Conservation (phyloP, 2,888 invertebrate genomes). For the Scaeva pyrastri region DNA sequence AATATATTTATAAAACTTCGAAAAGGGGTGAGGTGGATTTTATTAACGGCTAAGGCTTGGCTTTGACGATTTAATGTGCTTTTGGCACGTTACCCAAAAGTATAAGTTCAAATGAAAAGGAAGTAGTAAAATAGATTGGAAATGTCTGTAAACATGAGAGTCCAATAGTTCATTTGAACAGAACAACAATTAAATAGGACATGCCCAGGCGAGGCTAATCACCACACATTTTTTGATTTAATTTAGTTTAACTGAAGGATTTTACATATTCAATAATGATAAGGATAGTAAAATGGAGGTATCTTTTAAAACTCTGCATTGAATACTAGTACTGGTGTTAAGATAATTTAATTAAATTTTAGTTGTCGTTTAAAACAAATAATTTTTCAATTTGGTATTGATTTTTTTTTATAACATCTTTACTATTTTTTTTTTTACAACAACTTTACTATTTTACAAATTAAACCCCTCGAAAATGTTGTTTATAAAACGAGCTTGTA, state of each 20-base stretch:
- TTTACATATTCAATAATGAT: not conserved
- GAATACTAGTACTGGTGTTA: no score
- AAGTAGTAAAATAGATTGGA: conserved; percentile 6
- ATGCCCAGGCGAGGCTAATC: not conserved
- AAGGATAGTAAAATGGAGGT: no score
- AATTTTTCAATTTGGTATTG: no score
- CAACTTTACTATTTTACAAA: no score
- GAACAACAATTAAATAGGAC: not conserved
- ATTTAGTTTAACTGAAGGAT: not conserved
- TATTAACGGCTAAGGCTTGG: conserved; percentile 67
- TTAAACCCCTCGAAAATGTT: no score
- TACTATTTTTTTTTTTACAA: no score
- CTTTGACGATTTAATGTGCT: conserved; percentile 64
- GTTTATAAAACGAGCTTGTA: no score
- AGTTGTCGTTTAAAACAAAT: no score
- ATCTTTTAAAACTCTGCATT: no score
- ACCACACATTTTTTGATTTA: not conserved
- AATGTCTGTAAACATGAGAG: not conserved
- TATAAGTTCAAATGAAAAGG: conserved; percentile 2
- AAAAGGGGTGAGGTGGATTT: conserved; percentile 43
- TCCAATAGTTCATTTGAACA: not conserved
- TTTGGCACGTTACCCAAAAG: conserved; percentile 50
- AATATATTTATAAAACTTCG: conserved; percentile 17
- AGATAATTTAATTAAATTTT: no score
- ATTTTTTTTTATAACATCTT: no score